These are phyloP conservation scores for Ctenopoma multispine DNA, from an alignment of 2,797 vertebrate species.

Conservation along the genomic window DNA sequence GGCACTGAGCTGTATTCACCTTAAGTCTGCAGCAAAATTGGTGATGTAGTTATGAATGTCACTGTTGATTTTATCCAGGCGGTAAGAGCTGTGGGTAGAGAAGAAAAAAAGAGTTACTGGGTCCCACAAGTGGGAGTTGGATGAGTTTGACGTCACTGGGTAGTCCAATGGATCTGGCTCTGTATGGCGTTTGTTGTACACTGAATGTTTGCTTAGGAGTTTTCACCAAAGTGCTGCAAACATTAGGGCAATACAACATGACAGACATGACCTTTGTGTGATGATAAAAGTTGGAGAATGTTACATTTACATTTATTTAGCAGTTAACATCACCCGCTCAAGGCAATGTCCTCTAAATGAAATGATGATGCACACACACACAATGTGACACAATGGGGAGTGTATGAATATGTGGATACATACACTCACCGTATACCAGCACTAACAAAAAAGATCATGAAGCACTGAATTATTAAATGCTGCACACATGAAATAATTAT, in stretches of 20 bases:
- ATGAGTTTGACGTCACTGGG: conserved; percentile 63
- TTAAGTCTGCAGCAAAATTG: conserved; percentile 89
- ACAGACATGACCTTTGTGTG: conserved; percentile 39
- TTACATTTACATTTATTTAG: conserved; percentile 18
- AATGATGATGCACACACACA: conserved; percentile 39
- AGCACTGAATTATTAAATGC: conserved; percentile 42
- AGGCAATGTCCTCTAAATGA: conserved; percentile 37
- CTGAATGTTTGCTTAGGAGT: conserved; percentile 76
- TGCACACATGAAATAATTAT: conserved; percentile 38
- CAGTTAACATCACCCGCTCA: conserved; percentile 14
- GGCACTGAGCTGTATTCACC: conserved; percentile 80
- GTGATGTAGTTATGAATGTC: conserved; percentile 90
- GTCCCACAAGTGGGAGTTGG: conserved; percentile 60
- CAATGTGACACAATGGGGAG: conserved; percentile 31
- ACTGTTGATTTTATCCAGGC: conserved; percentile 88
- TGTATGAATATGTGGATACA: conserved; percentile 4
- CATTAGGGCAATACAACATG: conserved; percentile 70
- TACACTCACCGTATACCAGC: conserved; percentile 2
- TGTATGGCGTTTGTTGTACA: conserved; percentile 43
- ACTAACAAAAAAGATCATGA: conserved; percentile 26
- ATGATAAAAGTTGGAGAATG: conserved; percentile 42
- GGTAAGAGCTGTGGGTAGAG: conserved; percentile 87
- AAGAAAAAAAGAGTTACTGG: conserved; percentile 82
- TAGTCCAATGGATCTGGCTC: conserved; percentile 40
- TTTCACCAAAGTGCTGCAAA: conserved; percentile 76